Evolutionary conservation across 2,113 vertebrate genomes (phyloP), one percentile per base, ranked within the genome.

Genomic region (Tragulus kanchil): DNA sequence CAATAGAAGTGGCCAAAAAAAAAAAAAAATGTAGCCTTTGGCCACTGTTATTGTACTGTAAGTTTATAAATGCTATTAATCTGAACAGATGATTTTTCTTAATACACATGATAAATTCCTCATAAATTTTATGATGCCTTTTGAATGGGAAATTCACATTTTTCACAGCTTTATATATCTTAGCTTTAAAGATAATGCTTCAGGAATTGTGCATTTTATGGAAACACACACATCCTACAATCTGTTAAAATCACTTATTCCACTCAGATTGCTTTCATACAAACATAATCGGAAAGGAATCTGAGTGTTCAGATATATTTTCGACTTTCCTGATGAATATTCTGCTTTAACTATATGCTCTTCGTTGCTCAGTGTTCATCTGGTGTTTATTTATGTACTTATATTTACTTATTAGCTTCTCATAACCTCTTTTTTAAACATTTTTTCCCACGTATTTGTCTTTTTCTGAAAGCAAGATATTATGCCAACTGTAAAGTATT

Each of bases 121-220:
- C 56, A 61, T 84, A 77, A 88, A 82, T 62, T 93, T 85, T 64
- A 64, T 8, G 81, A 86, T 82, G 36, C 21, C 48, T 86, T 88
- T 73, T 85, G 21, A 90, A 8, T 73, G 17, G 31, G 48, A 87
- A 91, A 54, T 17, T 88, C 15, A 61, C 67, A 25, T 61, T 26
- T 83, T 84, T 93, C 14, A n/a, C 52, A 54, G 21, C 45, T 84
- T 90, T 52, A 67, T 6, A 71, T 45, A 7, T 31, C 52, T 87
- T 82, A 54, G 52, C 61, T 84, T 69, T 77, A 77, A 83, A 67
- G 67, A 83, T 78, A 84, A 65, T 69, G 7, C 4, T 79, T 69
- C 15, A 48, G 48, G n/a, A 54, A 62, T 67, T 61, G 81, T 78
- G 23, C 4, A 83, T 83, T 94, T 75, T 88, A 19, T 61, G 19